Evolutionary conservation across 2,797 vertebrate species (phyloP).

Genomic region (Notoglanidium macrostoma): DNA sequence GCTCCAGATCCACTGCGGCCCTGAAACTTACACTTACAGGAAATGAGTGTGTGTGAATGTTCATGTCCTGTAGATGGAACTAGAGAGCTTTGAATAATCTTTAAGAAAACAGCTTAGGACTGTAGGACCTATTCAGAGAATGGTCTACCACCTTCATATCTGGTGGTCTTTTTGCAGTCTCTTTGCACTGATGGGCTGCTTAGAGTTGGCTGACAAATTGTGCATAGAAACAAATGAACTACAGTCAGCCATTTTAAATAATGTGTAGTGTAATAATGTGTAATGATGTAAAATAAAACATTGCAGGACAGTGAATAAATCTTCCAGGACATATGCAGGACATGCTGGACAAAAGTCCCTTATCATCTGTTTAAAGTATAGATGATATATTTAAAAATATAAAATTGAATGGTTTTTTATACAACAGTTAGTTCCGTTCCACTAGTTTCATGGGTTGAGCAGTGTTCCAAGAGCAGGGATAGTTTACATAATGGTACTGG

Average conservation of each 20-base stretch:
- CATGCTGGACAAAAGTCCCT: not conserved
- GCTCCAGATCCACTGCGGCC: not conserved
- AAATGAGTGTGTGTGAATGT: not conserved
- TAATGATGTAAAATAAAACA: not conserved
- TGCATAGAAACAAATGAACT: not conserved
- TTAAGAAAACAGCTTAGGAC: not conserved
- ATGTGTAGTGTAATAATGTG: not conserved
- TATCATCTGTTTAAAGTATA: not conserved
- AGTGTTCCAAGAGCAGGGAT: no score
- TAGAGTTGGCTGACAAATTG: not conserved
- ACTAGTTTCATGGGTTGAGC: no score
- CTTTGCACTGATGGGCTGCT: not conserved
- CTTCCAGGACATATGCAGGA: not conserved
- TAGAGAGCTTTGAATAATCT: conserved; percentile 41
- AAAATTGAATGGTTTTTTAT: not conserved
- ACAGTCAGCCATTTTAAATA: not conserved
- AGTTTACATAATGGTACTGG: no score
- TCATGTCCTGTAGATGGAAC: conserved; percentile 47
- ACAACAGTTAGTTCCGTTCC: no score
- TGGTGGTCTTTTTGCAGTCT: not conserved
- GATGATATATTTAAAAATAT: not conserved
- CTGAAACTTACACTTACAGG: not conserved
- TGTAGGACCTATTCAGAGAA: not conserved
- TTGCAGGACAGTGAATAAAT: not conserved
- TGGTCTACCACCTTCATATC: not conserved